Base-by-base conservation (phyloP, 2,113 vertebrate species). In the Muntiacus reevesi region DNA sequence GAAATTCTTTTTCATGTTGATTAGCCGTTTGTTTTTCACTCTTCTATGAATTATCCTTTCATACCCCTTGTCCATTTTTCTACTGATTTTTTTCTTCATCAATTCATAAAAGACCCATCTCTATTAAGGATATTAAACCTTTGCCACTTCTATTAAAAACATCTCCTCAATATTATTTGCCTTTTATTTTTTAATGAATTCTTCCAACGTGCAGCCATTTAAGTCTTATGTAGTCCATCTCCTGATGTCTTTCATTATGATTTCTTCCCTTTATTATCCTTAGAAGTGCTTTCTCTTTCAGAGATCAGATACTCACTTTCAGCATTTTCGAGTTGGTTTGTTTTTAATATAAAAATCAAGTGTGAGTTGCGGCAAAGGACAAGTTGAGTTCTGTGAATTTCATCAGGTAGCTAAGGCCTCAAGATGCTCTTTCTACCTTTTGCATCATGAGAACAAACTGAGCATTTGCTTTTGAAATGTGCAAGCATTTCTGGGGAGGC, bases 131-230 rank as follows among this genome's bases (percentile, higher is more conserved):
- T 87, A 89, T 52, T 89, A 95, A 87, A 92, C n/a, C 79, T 94
- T 94, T 97, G 27, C 83, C 57, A 59, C 71, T 83, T 95, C 91
- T 94, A 40, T 95, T 89, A 92, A 85, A 88, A 95, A 59, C 57
- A 88, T 84, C 85, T 90, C 82, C 45, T 93, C 52, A 8, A 10
- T 87, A 57, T 89, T 82, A 94, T 87, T 95, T 94, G 82, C 78
- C 93, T 97, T 95, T 98, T 90, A 86, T 96, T 96, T 95, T 96
- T 96, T 95, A 91, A 97, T 97, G 93, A 94, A 95, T 62, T 74
- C 93, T 89, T 93, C 52, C 85, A 7, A 47, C 4, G 3, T 52
- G 15, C 57, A 95, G 88, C 86, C 57, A 47, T 89, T 81, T 88
- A 71, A 95, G 71, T 91, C 87, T 95, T 33, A 50, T 78, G 33